Conservation (phyloP, 2,113 vertebrate species). For the Menura novaehollandiae region DNA sequence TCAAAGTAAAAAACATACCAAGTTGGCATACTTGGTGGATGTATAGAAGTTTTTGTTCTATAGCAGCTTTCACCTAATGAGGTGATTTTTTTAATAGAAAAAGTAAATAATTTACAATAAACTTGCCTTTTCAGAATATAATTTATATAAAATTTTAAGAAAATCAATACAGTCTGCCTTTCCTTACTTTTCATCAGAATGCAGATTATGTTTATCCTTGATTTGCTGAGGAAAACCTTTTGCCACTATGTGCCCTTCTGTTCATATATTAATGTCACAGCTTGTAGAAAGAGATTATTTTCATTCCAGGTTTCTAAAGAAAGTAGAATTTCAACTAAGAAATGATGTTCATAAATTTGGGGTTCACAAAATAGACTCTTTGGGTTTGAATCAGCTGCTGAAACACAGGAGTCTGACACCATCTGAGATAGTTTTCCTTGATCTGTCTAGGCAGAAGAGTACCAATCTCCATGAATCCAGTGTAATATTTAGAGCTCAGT, state of each 20-base stretch:
- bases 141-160: neutral
- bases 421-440: neutral
- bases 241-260: neutral
- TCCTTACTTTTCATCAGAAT: neutral
- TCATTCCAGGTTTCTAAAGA: neutral
- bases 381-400: neutral
- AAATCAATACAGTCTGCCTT: neutral
- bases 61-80: neutral
- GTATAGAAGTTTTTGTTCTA: neutral
- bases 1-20: neutral
- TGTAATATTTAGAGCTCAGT: neutral
- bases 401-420: neutral
- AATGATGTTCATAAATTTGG: neutral
- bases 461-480: neutral
- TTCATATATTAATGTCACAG: neutral
- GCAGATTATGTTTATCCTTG: neutral
- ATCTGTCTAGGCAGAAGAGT: neutral
- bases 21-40: neutral
- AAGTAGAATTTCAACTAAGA: neutral
- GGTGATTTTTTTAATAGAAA: neutral
- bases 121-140: neutral
- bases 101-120: neutral
- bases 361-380: neutral
- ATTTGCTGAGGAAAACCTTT: neutral
- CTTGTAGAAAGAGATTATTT: neutral